Base-by-base conservation (phyloP, 2,113 vertebrate genomes). In the Hippocampus abdominalis region DNA sequence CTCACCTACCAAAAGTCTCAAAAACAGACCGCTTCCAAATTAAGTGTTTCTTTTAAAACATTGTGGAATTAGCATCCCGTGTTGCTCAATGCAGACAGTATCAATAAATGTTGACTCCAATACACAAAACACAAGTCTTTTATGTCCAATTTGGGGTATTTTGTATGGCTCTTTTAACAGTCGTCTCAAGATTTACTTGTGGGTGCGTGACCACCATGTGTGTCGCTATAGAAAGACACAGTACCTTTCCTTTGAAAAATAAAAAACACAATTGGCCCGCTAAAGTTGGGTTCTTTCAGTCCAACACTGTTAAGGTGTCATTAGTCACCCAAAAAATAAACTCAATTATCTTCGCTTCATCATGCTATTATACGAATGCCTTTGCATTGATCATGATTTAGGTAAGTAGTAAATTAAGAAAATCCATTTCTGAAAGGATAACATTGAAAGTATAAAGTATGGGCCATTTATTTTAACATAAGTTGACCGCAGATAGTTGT, bases 141-240 rank as follows among this genome's bases (percentile, higher is more conserved):
- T 36, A 20, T 40, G 32, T 40, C 91, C 86, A 84, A 89, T 89
- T 90, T 88, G 87, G 90, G 92, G 92, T 92, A 70, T 87, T 93
- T 94, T 93, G 88, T 92, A 90, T 85, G 88, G 87, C 87, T 71
- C 93, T 95, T 95, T 92, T 93, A 91, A 90, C 70, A 75, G 90
- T 92, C 53, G 77, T 93, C 93, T 93, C 84, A 88, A 89, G 89
- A 91, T 90, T 88, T 89, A 90, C 76, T 87, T 87, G 32, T 91
- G 80, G 80, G 84, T 84, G 91, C 89, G 90, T 90, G 92, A 84
- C 87, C 86, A 89, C 82, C 82, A 92, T 90, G 12, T 93, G 83
- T 81, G 84, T 91, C 92, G 91, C 86, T 53, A n/a, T 21, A 85
- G 90, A 83, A 88, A 88, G 91, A 77, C 87, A 85, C 78, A 83